Evolutionary conservation across 2,113 vertebrate species (phyloP).

Genomic region (Myodes glareolus): DNA sequence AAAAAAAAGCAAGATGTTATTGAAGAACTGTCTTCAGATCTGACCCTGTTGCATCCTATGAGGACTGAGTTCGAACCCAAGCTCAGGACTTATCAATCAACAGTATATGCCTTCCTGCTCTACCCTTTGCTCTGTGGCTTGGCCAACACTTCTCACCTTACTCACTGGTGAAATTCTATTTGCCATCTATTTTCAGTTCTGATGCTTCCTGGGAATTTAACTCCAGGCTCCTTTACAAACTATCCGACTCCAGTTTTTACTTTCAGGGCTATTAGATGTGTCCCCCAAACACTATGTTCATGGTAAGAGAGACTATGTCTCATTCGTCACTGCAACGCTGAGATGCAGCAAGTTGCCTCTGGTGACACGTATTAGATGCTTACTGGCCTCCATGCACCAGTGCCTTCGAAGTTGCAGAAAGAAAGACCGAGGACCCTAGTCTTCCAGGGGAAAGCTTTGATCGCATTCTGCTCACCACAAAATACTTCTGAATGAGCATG

Average conservation of each 20-base stretch:
- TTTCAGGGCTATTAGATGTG: not conserved
- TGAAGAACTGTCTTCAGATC: not conserved
- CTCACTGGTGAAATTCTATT: not conserved
- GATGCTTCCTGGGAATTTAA: not conserved
- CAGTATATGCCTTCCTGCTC: rapidly evolving
- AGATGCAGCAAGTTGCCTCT: not conserved
- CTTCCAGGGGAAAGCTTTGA: not conserved
- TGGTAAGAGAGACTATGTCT: not conserved
- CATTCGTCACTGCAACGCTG: not conserved
- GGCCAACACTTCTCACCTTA: not conserved
- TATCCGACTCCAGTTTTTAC: not conserved
- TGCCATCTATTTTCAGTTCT: not conserved
- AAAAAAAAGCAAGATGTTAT: not conserved
- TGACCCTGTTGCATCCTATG: not conserved
- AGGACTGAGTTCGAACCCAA: not conserved
- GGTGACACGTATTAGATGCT: not conserved
- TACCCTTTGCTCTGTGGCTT: not conserved
- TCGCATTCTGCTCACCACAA: not conserved
- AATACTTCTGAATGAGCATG: not conserved
- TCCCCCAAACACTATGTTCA: not conserved
- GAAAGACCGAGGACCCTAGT: not conserved
- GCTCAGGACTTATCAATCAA: not conserved
- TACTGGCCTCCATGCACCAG: too few species aligned
- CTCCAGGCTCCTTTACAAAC: not conserved
- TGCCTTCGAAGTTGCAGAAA: not conserved